phyloP scores from a whole-genome alignment of 2,113 vertebrate genomes.

The Neodontobutis hainanensis region DNA sequence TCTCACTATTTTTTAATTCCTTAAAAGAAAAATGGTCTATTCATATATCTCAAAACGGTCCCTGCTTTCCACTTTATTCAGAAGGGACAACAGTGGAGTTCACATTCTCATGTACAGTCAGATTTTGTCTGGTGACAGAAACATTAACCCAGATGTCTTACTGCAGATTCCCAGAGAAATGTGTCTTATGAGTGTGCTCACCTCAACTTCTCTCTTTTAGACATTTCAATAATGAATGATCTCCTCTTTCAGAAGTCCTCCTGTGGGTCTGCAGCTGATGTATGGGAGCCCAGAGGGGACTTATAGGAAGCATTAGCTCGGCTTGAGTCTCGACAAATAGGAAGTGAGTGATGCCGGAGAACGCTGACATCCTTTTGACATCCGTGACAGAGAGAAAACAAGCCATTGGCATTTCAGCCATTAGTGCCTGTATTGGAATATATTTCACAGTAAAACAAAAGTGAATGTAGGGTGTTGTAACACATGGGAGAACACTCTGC shows the following conservation, averaged over 20 bases:
- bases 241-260: constrained; percentile 59
- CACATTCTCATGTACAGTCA: background rate
- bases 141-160: constrained; percentile 58
- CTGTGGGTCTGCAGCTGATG: constrained; percentile 63
- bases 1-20: too few relatives aligned
- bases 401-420: constrained; percentile 41
- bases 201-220: constrained; percentile 30
- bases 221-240: constrained; percentile 77
- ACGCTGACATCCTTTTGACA: constrained; percentile 59
- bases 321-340: constrained; percentile 55
- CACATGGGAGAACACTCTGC: constrained; percentile 16
- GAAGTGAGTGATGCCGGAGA: constrained; percentile 56
- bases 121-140: constrained; percentile 30
- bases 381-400: constrained; percentile 51
- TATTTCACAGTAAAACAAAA: constrained; percentile 37
- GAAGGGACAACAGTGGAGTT: too few relatives aligned
- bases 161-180: constrained; percentile 56
- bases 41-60: too few relatives aligned
- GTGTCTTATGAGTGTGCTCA: constrained; percentile 49
- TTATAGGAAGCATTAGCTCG: constrained; percentile 53
- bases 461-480: constrained; percentile 5
- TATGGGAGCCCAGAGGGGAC: constrained; percentile 71
- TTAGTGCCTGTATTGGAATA: constrained; percentile 8
- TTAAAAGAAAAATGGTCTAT: too few relatives aligned
- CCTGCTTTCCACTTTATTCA: background rate